Conservation (phyloP, 1,140 invertebrate genomes). For the Panulirus ornatus region DNA sequence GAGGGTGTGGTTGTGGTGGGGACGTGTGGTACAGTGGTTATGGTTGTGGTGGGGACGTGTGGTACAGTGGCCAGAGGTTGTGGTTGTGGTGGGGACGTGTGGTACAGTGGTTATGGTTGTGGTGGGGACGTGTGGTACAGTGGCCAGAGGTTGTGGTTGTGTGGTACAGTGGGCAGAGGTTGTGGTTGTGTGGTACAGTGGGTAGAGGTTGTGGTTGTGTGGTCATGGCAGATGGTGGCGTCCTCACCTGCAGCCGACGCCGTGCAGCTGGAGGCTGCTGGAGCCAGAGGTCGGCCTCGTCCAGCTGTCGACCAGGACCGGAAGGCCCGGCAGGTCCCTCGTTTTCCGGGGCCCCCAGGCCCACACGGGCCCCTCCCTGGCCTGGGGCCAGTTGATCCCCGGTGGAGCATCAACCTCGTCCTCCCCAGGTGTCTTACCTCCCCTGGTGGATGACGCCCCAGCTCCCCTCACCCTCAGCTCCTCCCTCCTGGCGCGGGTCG, state of each 20-base stretch:
- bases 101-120: no score
- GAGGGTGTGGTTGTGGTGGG: no score
- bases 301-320: neutral
- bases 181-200: neutral
- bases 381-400: neutral
- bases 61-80: no score
- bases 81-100: no score
- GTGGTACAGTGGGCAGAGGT: neutral
- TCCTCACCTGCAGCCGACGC: constrained; percentile 53
- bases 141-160: neutral
- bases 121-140: no score
- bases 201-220: neutral
- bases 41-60: no score
- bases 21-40: no score
- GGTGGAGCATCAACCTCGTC: neutral
- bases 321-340: neutral
- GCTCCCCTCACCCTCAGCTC: constrained; percentile 35
- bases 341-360: neutral
- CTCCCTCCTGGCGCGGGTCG: neutral
- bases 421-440: neutral
- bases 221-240: neutral
- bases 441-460: neutral
- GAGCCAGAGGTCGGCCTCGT: neutral
- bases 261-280: constrained; percentile 15
- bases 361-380: constrained; percentile 8